These are phyloP conservation scores for Chrysolina americana DNA, from an alignment of 2,888 invertebrate genomes.

Conservation along the genomic window DNA sequence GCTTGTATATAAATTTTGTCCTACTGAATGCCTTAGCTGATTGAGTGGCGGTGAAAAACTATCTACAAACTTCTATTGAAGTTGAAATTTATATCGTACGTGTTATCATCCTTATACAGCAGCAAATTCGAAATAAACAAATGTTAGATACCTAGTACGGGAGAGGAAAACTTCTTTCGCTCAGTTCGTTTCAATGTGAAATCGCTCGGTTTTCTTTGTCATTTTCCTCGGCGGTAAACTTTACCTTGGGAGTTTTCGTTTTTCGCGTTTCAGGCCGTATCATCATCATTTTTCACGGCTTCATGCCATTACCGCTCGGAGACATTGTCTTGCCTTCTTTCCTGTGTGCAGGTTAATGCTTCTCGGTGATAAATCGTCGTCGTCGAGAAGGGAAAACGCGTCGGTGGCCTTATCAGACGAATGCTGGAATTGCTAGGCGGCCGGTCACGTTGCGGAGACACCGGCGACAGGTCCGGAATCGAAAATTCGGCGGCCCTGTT, in stretches of 20 bases:
- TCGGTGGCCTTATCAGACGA: conserved; percentile 65
- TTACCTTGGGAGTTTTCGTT: conserved; percentile 62
- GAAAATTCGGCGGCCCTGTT: conserved; percentile 19
- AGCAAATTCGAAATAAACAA: too few species aligned
- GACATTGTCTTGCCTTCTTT: conserved; percentile 66
- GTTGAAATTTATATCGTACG: too few species aligned
- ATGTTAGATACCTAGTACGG: too few species aligned
- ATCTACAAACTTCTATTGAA: too few species aligned
- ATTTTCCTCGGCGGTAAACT: conserved; percentile 51
- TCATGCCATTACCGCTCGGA: conserved; percentile 68
- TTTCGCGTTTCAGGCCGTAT: conserved; percentile 62
- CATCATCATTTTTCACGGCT: conserved; percentile 70
- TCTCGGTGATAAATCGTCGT: conserved; percentile 69
- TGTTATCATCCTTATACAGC: too few species aligned
- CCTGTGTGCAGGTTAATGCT: conserved; percentile 67
- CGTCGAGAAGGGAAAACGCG: conserved; percentile 49
- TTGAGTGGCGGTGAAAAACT: too few species aligned
- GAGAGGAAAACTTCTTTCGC: too few species aligned
- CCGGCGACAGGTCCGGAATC: background rate
- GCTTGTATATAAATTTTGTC: too few species aligned
- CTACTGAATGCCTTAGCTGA: too few species aligned
- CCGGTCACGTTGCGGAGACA: conserved; percentile 40
- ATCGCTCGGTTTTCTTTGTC: background rate
- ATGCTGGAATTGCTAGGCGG: conserved; percentile 62
- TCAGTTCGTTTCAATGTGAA: background rate